These are phyloP conservation scores for Blera fallax DNA, from an alignment of 2,888 invertebrate genomes.

Conservation along the genomic window DNA sequence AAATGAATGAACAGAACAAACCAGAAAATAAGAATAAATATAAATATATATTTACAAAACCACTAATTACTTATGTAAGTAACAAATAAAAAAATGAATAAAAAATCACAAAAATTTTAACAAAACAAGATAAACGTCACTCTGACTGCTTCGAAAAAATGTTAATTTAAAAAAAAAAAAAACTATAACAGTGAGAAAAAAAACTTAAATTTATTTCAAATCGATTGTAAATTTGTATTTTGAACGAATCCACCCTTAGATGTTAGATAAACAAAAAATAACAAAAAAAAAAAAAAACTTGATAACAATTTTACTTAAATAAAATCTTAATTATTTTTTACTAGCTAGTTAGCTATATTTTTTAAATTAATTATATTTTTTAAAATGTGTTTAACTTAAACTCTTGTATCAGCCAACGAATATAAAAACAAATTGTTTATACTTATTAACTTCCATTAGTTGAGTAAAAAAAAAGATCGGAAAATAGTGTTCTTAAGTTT, in stretches of 20 bases:
- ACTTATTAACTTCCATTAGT: constrained; percentile 36
- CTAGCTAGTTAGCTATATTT: constrained; percentile 71
- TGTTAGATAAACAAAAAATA: constrained; percentile 52
- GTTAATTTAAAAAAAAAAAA: constrained; percentile 36
- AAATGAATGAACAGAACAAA: constrained; percentile 52
- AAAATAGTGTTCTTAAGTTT: constrained; percentile 6
- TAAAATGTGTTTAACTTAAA: constrained; percentile 44
- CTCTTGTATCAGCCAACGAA: constrained; percentile 67
- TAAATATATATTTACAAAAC: constrained; percentile 70
- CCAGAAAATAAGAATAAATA: constrained; percentile 21
- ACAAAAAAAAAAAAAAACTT: constrained; percentile 22
- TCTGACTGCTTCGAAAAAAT: constrained; percentile 67
- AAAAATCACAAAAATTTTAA: constrained; percentile 19
- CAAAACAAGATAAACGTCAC: constrained; percentile 62
- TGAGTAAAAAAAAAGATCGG: neutral
- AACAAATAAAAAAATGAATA: constrained; percentile 41
- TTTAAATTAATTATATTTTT: constrained; percentile 61
- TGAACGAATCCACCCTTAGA: constrained; percentile 74
- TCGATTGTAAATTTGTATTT: constrained; percentile 73
- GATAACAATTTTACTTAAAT: constrained; percentile 51
- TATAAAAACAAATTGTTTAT: constrained; percentile 34
- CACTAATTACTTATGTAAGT: constrained; percentile 66
- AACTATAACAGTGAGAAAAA: constrained; percentile 36
- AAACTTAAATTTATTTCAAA: constrained; percentile 49
- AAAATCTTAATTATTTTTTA: constrained; percentile 58